Evolutionary conservation across 1,140 invertebrate genomes (phyloP).

Genomic region (Pseudachorutes palmiensis): DNA sequence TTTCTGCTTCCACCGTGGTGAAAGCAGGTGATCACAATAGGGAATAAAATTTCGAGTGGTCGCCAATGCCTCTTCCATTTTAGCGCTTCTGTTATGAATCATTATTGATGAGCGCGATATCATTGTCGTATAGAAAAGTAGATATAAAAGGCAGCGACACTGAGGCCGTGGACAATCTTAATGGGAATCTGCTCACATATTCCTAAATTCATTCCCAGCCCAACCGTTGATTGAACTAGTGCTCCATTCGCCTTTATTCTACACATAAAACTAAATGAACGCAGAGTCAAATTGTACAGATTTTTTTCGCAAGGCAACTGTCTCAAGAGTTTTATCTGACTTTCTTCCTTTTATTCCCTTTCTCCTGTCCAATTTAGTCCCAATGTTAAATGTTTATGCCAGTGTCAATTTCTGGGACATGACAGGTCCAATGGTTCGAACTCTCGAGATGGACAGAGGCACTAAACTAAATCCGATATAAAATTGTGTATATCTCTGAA

Average conservation of each 20-base stretch:
- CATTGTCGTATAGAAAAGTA: too few species aligned
- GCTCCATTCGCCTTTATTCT: too few species aligned
- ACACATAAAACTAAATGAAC: too few species aligned
- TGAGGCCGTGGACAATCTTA: not conserved
- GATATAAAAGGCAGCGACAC: too few species aligned
- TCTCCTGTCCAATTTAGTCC: not conserved
- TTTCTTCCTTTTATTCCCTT: conserved; percentile 4
- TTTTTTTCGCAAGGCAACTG: too few species aligned
- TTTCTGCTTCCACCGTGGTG: not conserved
- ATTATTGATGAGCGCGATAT: not conserved
- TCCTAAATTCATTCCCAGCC: too few species aligned
- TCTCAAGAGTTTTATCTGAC: not conserved
- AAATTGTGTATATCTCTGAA: not conserved
- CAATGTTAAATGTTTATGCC: conserved; percentile 23
- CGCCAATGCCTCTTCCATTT: not conserved
- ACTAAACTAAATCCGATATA: not conserved
- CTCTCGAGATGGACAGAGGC: conserved; percentile 1
- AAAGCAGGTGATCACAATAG: not conserved
- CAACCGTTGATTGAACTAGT: too few species aligned
- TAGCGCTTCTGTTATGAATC: not conserved
- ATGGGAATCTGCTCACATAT: too few species aligned
- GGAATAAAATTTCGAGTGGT: not conserved
- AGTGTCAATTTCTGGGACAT: conserved; percentile 26
- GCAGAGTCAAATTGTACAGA: too few species aligned
- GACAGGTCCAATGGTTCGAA: conserved; percentile 16